phyloP scores from a whole-genome alignment of 1,140 invertebrate species.

The Anthonomus grandis region DNA sequence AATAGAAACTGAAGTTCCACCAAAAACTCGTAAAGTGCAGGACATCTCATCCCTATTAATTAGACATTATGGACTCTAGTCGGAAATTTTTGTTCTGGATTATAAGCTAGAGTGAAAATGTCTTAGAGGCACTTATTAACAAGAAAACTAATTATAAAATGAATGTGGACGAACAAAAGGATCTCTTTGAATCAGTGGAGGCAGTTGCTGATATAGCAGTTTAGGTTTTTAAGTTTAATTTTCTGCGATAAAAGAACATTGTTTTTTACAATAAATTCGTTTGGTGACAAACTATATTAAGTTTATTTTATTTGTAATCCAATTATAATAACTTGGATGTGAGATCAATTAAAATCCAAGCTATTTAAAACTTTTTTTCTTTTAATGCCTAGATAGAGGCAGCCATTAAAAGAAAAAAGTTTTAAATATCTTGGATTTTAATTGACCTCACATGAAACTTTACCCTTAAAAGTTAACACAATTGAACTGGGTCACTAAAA shows the following conservation, averaged over 20 bases:
- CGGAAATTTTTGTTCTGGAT: neutral
- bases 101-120: neutral
- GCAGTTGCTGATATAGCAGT: neutral
- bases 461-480: too few relatives aligned
- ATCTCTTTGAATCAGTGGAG: neutral
- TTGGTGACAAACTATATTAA: neutral
- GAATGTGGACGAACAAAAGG: neutral
- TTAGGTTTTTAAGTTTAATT: neutral
- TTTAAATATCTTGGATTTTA: too few relatives aligned
- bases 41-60: neutral
- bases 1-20: neutral
- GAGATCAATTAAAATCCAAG: too few relatives aligned
- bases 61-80: neutral
- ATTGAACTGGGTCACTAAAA: too few relatives aligned
- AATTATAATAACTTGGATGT: neutral
- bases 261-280: neutral
- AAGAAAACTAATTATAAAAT: neutral
- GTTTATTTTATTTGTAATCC: neutral
- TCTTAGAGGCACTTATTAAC: neutral
- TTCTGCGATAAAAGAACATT: neutral
- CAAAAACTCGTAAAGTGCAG: neutral
- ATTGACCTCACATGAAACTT: too few relatives aligned
- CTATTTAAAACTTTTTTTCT: too few relatives aligned
- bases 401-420: too few relatives aligned
- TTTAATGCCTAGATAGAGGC: too few relatives aligned